These are phyloP conservation scores for Anomalospiza imberbis DNA, from an alignment of 2,797 vertebrate genomes.

Conservation along the genomic window DNA sequence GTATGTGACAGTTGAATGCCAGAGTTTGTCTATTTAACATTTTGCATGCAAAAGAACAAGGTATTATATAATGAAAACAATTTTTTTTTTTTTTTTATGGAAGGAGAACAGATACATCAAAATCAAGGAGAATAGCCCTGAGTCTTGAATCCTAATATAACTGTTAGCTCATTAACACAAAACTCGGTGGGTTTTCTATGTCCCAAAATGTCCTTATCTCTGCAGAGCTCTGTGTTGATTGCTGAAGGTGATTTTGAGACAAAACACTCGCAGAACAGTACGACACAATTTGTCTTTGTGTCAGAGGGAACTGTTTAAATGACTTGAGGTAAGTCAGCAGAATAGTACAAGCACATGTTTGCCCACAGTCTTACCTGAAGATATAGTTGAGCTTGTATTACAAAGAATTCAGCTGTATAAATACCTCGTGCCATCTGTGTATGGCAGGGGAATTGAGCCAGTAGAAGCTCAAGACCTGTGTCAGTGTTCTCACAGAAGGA, in stretches of 20 bases:
- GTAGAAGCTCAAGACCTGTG: slow-evolving; percentile 83
- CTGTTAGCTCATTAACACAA: slow-evolving; percentile 60
- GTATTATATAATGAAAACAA: not conserved
- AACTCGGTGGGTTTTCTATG: not conserved
- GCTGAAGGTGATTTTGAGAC: slow-evolving; percentile 86
- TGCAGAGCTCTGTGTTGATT: slow-evolving; percentile 58
- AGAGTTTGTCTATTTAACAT: not conserved
- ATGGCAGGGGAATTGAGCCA: slow-evolving; percentile 90
- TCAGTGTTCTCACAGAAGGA: slow-evolving; percentile 94
- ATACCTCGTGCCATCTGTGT: slow-evolving; percentile 89
- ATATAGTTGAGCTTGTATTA: slow-evolving; percentile 81
- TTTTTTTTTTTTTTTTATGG: not conserved
- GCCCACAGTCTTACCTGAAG: slow-evolving; percentile 89
- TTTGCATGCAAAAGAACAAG: not conserved
- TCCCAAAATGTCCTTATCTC: slow-evolving; percentile 68
- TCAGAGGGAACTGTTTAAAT: slow-evolving; percentile 85
- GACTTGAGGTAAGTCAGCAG: slow-evolving; percentile 82
- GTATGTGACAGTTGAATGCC: not conserved
- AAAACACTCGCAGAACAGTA: slow-evolving; percentile 70
- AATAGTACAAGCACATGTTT: slow-evolving; percentile 77
- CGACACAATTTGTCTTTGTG: slow-evolving; percentile 92
- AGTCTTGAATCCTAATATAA: slow-evolving; percentile 55
- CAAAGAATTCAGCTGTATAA: slow-evolving; percentile 82
- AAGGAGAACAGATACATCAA: slow-evolving; percentile 1
- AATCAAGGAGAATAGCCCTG: slow-evolving; percentile 43